Evolutionary conservation across 2,797 vertebrate species (phyloP).

Genomic region (Spinus olivaceus): DNA sequence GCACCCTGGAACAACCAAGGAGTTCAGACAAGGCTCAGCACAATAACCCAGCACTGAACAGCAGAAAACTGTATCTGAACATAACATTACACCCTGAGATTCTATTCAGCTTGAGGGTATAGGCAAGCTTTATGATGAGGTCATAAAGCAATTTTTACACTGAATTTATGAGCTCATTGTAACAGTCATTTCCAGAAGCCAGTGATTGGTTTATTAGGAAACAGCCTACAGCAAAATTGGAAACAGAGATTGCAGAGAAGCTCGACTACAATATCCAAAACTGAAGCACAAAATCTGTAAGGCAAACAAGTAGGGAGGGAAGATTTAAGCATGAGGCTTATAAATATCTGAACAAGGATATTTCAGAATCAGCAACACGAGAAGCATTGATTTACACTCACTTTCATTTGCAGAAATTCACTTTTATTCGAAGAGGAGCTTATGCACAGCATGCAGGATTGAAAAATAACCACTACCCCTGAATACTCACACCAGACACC

Average conservation of each 20-base stretch:
- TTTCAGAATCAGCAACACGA: background rate
- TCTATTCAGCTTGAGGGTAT: background rate
- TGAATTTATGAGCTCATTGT: slow-evolving; percentile 41
- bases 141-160: slow-evolving; percentile 23
- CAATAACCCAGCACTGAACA: background rate
- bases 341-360: background rate
- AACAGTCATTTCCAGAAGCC: slow-evolving; percentile 29
- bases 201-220: background rate
- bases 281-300: background rate
- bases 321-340: background rate
- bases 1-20: background rate
- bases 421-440: background rate
- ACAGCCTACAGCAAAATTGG: slow-evolving; percentile 13
- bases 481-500: background rate
- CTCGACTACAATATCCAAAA: background rate
- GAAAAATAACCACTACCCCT: background rate
- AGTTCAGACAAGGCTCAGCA: background rate
- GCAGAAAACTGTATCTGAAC: background rate
- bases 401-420: background rate
- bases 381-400: background rate
- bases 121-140: slow-evolving; percentile 15
- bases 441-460: background rate
- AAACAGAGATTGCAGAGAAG: background rate
- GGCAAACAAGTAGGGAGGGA: background rate
- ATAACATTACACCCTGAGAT: background rate